These are phyloP conservation scores for Typhlichthys subterraneus DNA, from an alignment of 2,797 vertebrate species.

Conservation along the genomic window DNA sequence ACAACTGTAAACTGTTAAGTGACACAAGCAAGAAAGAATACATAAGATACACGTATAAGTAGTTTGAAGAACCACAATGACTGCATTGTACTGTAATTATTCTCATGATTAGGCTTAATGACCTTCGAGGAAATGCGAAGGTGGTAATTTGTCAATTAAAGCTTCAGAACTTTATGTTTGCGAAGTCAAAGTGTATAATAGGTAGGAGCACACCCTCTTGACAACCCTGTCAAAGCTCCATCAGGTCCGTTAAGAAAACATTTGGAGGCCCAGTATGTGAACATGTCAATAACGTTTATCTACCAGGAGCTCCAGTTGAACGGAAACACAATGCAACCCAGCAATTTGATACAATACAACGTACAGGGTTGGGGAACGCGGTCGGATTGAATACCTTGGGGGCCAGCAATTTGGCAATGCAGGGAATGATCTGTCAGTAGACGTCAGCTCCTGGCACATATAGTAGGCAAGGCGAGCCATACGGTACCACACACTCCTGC, in stretches of 20 bases:
- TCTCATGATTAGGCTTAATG: background rate
- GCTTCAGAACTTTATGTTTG: background rate
- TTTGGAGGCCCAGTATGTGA: too few species aligned
- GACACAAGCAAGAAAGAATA: background rate
- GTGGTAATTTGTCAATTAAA: conserved; percentile 2
- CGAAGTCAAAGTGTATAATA: background rate
- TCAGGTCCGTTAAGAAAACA: conserved; percentile 33
- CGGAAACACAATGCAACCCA: conserved; percentile 9
- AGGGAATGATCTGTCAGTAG: conserved; percentile 20
- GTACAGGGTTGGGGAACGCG: conserved; percentile 36
- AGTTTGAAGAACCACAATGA: background rate
- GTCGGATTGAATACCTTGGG: conserved; percentile 31
- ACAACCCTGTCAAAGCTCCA: conserved; percentile 26
- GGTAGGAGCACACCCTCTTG: conserved; percentile 29
- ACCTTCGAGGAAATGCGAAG: background rate
- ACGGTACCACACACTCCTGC: background rate
- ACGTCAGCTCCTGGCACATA: conserved; percentile 13
- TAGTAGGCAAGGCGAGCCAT: conserved; percentile 3
- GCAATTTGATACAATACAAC: conserved; percentile 38
- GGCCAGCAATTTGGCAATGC: conserved; percentile 34
- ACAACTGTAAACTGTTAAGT: too few species aligned
- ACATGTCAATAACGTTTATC: too few species aligned
- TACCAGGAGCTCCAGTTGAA: too few species aligned
- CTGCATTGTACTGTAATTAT: background rate
- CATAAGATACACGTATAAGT: conserved; percentile 1